Base-by-base conservation (phyloP, 2,113 vertebrate species). In the Notothenia rossii region DNA sequence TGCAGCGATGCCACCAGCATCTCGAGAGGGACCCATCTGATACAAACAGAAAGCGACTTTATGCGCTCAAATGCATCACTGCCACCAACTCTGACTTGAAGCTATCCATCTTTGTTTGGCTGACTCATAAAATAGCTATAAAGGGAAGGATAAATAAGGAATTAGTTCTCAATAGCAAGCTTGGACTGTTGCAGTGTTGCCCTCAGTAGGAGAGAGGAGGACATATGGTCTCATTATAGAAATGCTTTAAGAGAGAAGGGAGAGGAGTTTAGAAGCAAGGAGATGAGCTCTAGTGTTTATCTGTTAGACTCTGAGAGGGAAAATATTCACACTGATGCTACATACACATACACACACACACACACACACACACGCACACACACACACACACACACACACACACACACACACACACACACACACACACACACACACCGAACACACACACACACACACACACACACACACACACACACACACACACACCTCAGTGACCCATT, bases 201-300 rank as follows among this genome's bases (percentile, higher is more conserved):
- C 61, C 68, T 72, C 75, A 75, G 79, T 76, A 64, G 46, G 72
- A 72, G 79, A 87, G 76, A 69, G 15, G 53, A 79, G 76, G 68
- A 81, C 85, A 82, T 86, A 64, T 82, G 59, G 70, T 83, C 82
- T 92, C 81, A 91, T 93, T 91, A 40, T 40, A 88, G 86, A 89
- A 94, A 91, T 91, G 88, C 85, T 91, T 93, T 91, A 89, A 29
- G 88, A 86, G 68, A 63, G 56, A 74, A 78, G 69, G 29, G 67
- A 84, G 78, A 63, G 77, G 53, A 40, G 63, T 63, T 54, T 51
- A 76, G 58, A 73, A 84, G 59, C 29, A 40, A 75, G 50, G 56
- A 81, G 86, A 85, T 53, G 82, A 88, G 80, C 78, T 78, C 0
- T 5, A 76, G 62, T 70, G 83, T 86, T 77, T 84, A 85, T 91